A percentile compares a stretch with the other conserved stretches of the same genome.
These are phyloP conservation scores for Thumatha senex DNA, from an alignment of 2,888 invertebrate genomes.

Conservation along the genomic window DNA sequence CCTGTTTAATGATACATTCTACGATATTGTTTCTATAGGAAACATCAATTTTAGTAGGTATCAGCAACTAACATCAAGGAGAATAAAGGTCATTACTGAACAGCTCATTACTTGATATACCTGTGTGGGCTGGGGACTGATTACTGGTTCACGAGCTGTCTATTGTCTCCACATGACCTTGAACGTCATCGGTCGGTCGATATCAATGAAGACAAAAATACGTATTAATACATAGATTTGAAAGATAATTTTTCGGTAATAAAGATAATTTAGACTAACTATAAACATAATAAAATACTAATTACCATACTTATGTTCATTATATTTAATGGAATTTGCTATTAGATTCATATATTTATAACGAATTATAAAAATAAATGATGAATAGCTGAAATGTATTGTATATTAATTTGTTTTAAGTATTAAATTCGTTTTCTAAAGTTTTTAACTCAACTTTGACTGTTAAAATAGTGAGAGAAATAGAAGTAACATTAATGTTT, in stretches of 20 bases:
- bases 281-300: constrained; percentile 16
- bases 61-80: constrained; percentile 35
- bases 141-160: constrained; percentile 40
- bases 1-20: constrained; percentile 22
- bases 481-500: too few species aligned
- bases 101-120: constrained; percentile 46
- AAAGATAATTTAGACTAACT: background rate
- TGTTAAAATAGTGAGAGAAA: too few species aligned
- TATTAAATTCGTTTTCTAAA: too few species aligned
- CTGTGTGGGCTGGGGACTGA: constrained; percentile 35
- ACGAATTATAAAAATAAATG: too few species aligned
- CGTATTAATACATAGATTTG: constrained; percentile 42
- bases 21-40: constrained; percentile 20
- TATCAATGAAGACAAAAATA: constrained; percentile 55
- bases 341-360: background rate
- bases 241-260: background rate
- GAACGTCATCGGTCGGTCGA: constrained; percentile 68
- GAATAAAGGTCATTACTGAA: constrained; percentile 42
- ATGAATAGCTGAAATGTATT: too few species aligned
- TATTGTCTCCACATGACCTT: constrained; percentile 65
- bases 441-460: too few species aligned
- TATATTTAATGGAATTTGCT: background rate
- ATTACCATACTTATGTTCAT: background rate
- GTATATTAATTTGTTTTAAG: too few species aligned
- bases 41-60: constrained; percentile 28